These are phyloP conservation scores for Drosophila mojavensis DNA, from an alignment of 1,140 invertebrate species.

Conservation along the genomic window DNA sequence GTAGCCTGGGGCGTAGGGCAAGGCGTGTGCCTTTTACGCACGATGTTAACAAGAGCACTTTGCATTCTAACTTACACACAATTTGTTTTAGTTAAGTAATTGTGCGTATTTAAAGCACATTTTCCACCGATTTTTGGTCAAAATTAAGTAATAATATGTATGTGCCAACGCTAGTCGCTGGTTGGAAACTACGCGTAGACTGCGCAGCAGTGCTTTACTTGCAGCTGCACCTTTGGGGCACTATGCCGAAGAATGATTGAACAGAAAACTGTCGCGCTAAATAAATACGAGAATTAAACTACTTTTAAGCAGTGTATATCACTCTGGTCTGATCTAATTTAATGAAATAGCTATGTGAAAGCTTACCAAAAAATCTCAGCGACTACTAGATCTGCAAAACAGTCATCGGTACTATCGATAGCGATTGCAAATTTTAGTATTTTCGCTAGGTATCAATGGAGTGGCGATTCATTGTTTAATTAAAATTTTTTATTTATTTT, in stretches of 20 bases:
- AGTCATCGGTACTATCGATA: constrained; percentile 33
- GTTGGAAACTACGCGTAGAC: constrained; percentile 56
- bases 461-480: constrained; percentile 3
- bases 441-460: background rate
- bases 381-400: constrained; percentile 47
- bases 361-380: constrained; percentile 74
- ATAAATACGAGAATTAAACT: background rate
- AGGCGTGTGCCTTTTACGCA: constrained; percentile 19
- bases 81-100: constrained; percentile 6
- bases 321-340: constrained; percentile 7
- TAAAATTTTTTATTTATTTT: background rate
- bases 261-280: background rate
- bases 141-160: constrained; percentile 57
- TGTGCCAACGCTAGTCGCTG: constrained; percentile 10
- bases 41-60: background rate
- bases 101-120: background rate
- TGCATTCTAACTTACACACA: background rate
- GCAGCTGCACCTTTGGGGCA: constrained; percentile 22
- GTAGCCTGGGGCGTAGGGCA: constrained; percentile 52
- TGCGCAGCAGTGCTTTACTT: constrained; percentile 41
- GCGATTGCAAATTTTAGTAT: no score
- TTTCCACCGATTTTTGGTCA: constrained; percentile 10
- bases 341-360: constrained; percentile 34
- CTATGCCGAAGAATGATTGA: background rate
- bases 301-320: background rate